phyloP scores from a whole-genome alignment of 2,113 vertebrate species.

The Mirounga angustirostris region DNA sequence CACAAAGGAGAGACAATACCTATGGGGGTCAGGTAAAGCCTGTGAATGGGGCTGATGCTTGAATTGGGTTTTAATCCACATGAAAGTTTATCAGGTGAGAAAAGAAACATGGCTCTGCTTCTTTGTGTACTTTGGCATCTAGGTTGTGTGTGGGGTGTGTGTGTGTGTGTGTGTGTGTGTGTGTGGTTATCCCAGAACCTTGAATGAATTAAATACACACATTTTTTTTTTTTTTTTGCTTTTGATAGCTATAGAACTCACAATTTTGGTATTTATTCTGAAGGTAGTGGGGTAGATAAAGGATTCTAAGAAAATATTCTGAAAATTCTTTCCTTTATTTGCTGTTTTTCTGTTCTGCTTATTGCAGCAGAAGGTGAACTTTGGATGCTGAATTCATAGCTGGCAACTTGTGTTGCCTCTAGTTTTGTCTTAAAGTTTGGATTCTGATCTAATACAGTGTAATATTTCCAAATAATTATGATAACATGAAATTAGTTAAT shows the following conservation, averaged over 20 bases:
- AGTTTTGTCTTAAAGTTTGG: background rate
- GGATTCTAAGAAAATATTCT: background rate
- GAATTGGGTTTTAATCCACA: background rate
- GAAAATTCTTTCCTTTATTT: background rate
- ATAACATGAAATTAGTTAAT: background rate
- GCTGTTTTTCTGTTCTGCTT: background rate
- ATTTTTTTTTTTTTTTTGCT: background rate
- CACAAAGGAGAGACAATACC: background rate
- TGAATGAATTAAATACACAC: background rate
- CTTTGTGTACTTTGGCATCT: background rate
- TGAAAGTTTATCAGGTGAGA: background rate
- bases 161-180: background rate
- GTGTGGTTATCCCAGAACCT: background rate
- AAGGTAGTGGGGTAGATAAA: background rate
- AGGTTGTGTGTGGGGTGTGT: background rate
- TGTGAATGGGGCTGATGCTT: rapidly evolving
- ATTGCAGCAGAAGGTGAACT: background rate
- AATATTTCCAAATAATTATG: background rate
- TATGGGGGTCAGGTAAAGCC: background rate
- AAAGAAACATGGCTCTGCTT: background rate
- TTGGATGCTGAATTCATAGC: background rate
- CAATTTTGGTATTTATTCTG: background rate
- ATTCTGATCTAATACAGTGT: background rate
- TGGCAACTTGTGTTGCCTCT: background rate
- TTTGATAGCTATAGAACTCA: background rate